A percentile compares a stretch with the other conserved stretches of the same genome.
Conservation (phyloP, 2,888 invertebrate species). For the Steromphala cineraria region DNA sequence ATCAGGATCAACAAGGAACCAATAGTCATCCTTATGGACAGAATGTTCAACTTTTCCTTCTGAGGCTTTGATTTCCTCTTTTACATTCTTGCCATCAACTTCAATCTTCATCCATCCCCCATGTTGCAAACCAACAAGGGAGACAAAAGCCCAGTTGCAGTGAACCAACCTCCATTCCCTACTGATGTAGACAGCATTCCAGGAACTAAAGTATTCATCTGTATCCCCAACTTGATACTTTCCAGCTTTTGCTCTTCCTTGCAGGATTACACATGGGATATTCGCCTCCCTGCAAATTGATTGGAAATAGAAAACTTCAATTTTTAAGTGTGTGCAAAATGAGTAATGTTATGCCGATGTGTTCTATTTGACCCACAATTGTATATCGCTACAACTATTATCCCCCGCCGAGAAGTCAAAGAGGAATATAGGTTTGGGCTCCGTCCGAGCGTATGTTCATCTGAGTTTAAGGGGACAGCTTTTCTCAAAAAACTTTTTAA, state of each 20-base stretch:
- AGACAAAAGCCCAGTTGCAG: slow-evolving; percentile 49
- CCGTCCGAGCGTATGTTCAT: too few species aligned
- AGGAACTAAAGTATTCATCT: slow-evolving; percentile 38
- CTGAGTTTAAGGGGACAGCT: too few species aligned
- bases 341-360: too few species aligned
- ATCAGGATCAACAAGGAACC: slow-evolving; percentile 43
- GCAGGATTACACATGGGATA: slow-evolving; percentile 42
- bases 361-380: too few species aligned
- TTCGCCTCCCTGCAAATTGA: slow-evolving; percentile 35
- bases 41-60: not conserved
- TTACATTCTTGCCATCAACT: slow-evolving; percentile 12
- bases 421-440: too few species aligned
- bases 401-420: too few species aligned
- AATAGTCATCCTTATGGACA: slow-evolving; percentile 34
- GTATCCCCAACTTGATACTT: slow-evolving; percentile 45
- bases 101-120: slow-evolving; percentile 39
- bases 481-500: too few species aligned
- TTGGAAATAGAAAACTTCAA: too few species aligned
- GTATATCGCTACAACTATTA: too few species aligned
- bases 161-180: slow-evolving; percentile 51
- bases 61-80: slow-evolving; percentile 16
- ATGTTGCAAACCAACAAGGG: slow-evolving; percentile 22
- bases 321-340: too few species aligned
- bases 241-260: slow-evolving; percentile 48
- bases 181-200: slow-evolving; percentile 48